Conservation (phyloP, 2,888 invertebrate species). For the Ypsolopha scabrella region DNA sequence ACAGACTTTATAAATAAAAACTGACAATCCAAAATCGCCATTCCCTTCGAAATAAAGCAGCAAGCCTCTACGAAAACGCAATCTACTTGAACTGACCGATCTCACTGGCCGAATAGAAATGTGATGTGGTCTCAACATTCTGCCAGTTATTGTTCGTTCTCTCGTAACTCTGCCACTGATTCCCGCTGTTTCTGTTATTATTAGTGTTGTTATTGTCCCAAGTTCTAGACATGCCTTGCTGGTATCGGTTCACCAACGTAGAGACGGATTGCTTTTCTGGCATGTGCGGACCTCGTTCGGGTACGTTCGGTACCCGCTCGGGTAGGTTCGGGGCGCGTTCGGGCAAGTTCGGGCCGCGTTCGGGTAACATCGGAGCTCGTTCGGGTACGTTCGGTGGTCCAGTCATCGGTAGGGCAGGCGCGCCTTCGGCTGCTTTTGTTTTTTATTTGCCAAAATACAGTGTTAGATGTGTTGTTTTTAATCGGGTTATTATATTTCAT, state of each 20-base stretch:
- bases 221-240: constrained; percentile 40
- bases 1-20: too few relatives aligned
- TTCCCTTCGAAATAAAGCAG: background rate
- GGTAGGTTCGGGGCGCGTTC: constrained; percentile 23
- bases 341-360: constrained; percentile 27
- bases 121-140: constrained; percentile 41
- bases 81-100: constrained; percentile 41
- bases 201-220: constrained; percentile 25
- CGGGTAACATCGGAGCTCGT: constrained; percentile 21
- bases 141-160: constrained; percentile 43
- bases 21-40: background rate
- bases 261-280: constrained; percentile 40
- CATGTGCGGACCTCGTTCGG: constrained; percentile 1
- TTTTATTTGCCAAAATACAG: background rate
- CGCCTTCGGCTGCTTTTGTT: constrained; percentile 26
- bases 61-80: background rate
- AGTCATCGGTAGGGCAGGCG: constrained; percentile 41
- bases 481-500: background rate
- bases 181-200: constrained; percentile 24
- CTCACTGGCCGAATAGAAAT: constrained; percentile 54
- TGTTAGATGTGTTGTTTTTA: background rate
- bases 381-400: constrained; percentile 26
- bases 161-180: constrained; percentile 17
- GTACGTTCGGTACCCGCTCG: constrained; percentile 13
- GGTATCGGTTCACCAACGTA: constrained; percentile 54